phyloP scores from a whole-genome alignment of 2,113 vertebrate genomes.

The Cyanoderma ruficeps region DNA sequence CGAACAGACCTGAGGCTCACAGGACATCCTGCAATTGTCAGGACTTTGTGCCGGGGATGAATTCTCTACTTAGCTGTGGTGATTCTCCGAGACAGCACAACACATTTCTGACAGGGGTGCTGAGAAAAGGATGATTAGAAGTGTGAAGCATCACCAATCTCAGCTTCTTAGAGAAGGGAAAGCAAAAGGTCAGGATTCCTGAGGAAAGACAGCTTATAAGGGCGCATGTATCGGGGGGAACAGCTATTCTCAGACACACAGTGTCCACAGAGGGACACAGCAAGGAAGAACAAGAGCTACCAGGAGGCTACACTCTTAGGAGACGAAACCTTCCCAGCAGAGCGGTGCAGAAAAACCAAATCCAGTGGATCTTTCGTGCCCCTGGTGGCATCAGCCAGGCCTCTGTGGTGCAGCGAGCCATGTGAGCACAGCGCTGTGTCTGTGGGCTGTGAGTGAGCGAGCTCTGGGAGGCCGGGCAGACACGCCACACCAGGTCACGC shows the following conservation, averaged over 20 bases:
- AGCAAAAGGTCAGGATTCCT: not conserved
- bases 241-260: not conserved
- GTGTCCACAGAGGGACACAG: not conserved
- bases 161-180: not conserved
- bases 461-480: not conserved
- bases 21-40: not conserved
- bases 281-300: not conserved
- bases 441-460: not conserved
- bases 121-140: not conserved
- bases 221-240: rapidly evolving
- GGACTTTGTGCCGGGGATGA: not conserved
- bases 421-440: not conserved
- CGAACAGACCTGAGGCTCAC: not conserved
- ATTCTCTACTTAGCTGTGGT: not conserved
- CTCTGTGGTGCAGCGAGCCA: not conserved
- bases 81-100: not conserved
- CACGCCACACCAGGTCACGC: not conserved
- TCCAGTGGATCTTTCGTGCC: not conserved
- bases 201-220: not conserved
- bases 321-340: not conserved
- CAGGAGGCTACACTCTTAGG: not conserved
- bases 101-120: not conserved
- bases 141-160: not conserved
- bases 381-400: rapidly evolving
- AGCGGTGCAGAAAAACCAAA: not conserved